Evolutionary conservation across 2,797 vertebrate genomes (phyloP).

Genomic region (Nothura maculosa): DNA sequence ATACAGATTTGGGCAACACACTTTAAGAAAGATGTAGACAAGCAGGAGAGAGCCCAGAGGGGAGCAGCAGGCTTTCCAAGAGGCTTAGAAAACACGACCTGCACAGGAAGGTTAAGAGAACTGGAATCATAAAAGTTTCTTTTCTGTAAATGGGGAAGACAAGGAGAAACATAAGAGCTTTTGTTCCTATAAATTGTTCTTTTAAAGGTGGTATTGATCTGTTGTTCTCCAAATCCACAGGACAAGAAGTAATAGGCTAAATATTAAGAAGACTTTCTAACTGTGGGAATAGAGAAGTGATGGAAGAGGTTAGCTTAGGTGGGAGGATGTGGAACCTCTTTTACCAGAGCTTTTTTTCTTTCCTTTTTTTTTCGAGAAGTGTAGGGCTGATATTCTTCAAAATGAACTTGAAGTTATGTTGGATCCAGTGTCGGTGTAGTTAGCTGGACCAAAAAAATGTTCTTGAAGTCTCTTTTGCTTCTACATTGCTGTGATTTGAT

Average conservation of each 20-base stretch:
- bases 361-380: background rate
- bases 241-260: slow-evolving; percentile 30
- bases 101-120: slow-evolving; percentile 11
- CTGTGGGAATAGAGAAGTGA: background rate
- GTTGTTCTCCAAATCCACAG: slow-evolving; percentile 1
- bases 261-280: background rate
- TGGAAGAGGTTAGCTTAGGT: background rate
- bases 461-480: slow-evolving; percentile 16
- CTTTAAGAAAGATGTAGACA: background rate
- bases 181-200: slow-evolving; percentile 28
- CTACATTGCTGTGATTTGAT: background rate
- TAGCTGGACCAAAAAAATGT: background rate
- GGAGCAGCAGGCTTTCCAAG: background rate
- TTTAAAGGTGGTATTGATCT: slow-evolving; percentile 35
- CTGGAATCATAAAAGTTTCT: background rate
- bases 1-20: rapidly evolving
- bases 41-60: background rate
- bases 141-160: slow-evolving; percentile 6
- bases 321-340: background rate
- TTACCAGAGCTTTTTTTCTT: background rate
- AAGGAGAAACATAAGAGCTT: background rate
- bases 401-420: background rate
- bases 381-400: background rate
- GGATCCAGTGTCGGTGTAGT: background rate
- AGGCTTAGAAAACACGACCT: slow-evolving; percentile 19